A percentile compares a stretch with the other conserved stretches of the same genome.
Evolutionary conservation across 2,888 invertebrate species (phyloP).

Genomic region (Ochropleura plecta): DNA sequence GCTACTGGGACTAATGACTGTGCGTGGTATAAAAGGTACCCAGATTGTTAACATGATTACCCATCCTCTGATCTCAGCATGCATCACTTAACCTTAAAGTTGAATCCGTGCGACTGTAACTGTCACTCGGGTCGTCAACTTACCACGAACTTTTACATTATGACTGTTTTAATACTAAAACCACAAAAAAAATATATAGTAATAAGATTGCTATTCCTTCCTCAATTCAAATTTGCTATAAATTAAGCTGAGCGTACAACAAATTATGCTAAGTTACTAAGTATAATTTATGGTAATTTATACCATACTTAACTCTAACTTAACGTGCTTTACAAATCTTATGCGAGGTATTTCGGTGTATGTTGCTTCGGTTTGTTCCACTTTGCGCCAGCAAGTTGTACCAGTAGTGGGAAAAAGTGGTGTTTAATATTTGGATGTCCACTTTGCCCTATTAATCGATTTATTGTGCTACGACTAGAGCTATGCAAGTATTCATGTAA

Average conservation of each 20-base stretch:
- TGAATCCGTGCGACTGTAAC: not conserved
- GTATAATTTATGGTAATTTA: constrained; percentile 48
- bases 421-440: not conserved
- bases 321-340: constrained; percentile 52
- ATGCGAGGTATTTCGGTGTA: constrained; percentile 16
- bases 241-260: constrained; percentile 14
- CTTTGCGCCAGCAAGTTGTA: not conserved
- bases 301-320: constrained; percentile 49
- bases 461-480: not conserved
- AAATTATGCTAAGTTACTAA: constrained; percentile 39
- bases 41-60: not conserved
- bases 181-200: not conserved
- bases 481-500: not conserved
- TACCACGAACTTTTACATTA: too few relatives aligned
- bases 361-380: not conserved
- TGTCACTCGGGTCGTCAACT: too few relatives aligned
- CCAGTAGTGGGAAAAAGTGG: not conserved
- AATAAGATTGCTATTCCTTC: not conserved
- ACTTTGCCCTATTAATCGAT: not conserved
- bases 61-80: not conserved
- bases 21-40: not conserved
- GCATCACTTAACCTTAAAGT: not conserved
- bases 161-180: not conserved
- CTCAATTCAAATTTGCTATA: constrained; percentile 18
- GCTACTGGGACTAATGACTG: not conserved